phyloP scores from a whole-genome alignment of 2,113 vertebrate genomes.

The Semnopithecus entellus region DNA sequence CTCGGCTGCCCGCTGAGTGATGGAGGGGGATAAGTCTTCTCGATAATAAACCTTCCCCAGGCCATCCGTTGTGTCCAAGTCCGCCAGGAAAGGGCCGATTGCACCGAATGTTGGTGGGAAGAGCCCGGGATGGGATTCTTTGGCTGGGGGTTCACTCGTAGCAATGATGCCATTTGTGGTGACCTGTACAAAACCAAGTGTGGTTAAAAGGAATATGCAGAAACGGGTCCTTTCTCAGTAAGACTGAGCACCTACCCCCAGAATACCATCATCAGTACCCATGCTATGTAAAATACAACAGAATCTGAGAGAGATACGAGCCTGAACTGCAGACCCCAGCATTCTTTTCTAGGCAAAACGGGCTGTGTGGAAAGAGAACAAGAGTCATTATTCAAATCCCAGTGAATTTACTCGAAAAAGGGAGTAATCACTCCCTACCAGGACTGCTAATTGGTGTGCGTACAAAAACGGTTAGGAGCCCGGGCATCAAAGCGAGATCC shows the following conservation, averaged over 20 bases:
- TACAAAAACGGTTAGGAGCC: not conserved
- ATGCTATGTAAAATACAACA: not conserved
- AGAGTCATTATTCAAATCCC: not conserved
- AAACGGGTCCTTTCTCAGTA: not conserved
- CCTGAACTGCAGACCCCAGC: not conserved
- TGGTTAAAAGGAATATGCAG: not conserved
- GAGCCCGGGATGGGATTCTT: conserved; percentile 87
- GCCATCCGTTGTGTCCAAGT: conserved; percentile 91
- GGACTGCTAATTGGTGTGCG: not conserved
- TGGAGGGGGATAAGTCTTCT: conserved; percentile 86
- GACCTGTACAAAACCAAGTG: conserved; percentile 82
- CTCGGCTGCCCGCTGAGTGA: conserved; percentile 81
- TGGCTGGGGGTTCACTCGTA: conserved; percentile 83
- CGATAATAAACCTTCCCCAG: conserved; percentile 90
- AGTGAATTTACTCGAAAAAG: not conserved
- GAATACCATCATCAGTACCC: not conserved
- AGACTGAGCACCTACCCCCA: not conserved
- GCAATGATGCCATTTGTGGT: conserved; percentile 93
- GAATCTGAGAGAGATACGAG: not conserved
- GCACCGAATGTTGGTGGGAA: conserved; percentile 90
- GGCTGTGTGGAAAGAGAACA: not conserved
- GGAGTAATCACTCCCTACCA: not conserved
- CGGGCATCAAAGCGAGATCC: too few species aligned
- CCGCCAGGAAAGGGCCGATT: conserved; percentile 90
- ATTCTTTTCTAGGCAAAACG: not conserved